Base-by-base conservation (phyloP, 2,888 invertebrate genomes). In the Sminthurides aquaticus region DNA sequence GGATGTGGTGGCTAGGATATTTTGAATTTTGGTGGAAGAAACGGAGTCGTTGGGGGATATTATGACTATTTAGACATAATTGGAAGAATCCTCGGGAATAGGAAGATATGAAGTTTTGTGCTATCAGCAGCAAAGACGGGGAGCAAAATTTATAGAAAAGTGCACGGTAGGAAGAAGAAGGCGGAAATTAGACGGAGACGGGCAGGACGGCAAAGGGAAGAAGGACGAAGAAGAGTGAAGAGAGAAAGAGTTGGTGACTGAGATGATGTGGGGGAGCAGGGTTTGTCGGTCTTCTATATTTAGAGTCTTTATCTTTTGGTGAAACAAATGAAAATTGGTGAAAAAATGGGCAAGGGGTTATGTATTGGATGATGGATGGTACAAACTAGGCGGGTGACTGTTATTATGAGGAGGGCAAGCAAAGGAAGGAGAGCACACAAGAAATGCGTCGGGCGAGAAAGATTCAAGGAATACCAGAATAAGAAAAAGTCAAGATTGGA, bases 371-470 rank as follows among this genome's bases (percentile, higher is more conserved):
- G 52, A 52, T 52, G 52, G 52, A 52, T 52, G 52, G 52, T 52
- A 22, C 22, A 34, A 34, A 34, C 43, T 34, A 34, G 43, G 43
- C 43, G 43, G 43, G 43, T 34, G 43, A 34, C 43, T 34, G 43
- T 34, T 34, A 34, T 55, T 55, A 55, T 55, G 24, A 55, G 22
- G 55, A 52, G 52, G 55, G 55, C 55, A 55, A 25, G n/a, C 22
- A 49, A 49, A 57, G 43, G 34, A 58, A 22, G 22, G 26, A 55
- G 29, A n/a, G 28, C 20, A 28, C 22, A 18, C 56, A 43, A 29
- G 43, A 66, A 66, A 66, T 67, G 65, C 65, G 65, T 67, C 65
- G 67, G 62, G 62, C 65, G 62, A 68, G 66, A 60, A 65, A 65
- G 65, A 66, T n/a, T n/a, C n/a, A n/a, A n/a, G n/a, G n/a, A n/a